phyloP scores from a whole-genome alignment of 2,888 invertebrate species.

The Melieria picta region DNA sequence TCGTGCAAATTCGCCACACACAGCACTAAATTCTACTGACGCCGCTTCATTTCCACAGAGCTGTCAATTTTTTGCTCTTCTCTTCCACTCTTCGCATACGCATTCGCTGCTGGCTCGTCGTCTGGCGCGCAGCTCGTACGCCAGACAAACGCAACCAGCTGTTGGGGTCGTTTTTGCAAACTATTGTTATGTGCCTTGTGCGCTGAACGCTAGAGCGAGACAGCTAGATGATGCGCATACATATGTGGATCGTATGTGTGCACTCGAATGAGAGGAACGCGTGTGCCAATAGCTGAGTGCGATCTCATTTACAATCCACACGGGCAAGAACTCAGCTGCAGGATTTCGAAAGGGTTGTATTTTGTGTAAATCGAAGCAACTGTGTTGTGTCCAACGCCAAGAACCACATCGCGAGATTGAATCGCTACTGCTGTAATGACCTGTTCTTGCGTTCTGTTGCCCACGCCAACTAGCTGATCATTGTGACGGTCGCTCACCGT shows the following conservation, averaged over 20 bases:
- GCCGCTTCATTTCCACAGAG: constrained; percentile 53
- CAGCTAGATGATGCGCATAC: constrained; percentile 6
- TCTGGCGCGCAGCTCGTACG: constrained; percentile 27
- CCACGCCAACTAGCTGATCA: no score
- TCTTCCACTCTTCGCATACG: constrained; percentile 31
- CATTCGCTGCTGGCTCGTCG: constrained; percentile 30
- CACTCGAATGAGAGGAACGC: constrained; percentile 20
- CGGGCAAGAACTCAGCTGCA: no score
- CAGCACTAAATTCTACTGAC: constrained; percentile 57
- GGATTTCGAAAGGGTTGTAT: no score
- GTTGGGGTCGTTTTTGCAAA: constrained; percentile 33
- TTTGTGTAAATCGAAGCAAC: no score
- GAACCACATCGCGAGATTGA: no score
- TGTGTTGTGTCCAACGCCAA: no score
- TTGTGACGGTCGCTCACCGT: no score
- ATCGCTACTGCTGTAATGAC: no score
- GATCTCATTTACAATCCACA: no score
- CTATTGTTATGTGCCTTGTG: constrained; percentile 11
- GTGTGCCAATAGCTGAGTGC: not conserved
- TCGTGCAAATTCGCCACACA: constrained; percentile 29
- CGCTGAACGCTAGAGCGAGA: constrained; percentile 38
- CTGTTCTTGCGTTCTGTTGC: no score
- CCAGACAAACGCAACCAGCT: constrained; percentile 20
- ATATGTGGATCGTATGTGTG: not conserved
- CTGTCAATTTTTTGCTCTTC: constrained; percentile 39